phyloP scores from a whole-genome alignment of 1,140 invertebrate species.

The Sitophilus oryzae region DNA sequence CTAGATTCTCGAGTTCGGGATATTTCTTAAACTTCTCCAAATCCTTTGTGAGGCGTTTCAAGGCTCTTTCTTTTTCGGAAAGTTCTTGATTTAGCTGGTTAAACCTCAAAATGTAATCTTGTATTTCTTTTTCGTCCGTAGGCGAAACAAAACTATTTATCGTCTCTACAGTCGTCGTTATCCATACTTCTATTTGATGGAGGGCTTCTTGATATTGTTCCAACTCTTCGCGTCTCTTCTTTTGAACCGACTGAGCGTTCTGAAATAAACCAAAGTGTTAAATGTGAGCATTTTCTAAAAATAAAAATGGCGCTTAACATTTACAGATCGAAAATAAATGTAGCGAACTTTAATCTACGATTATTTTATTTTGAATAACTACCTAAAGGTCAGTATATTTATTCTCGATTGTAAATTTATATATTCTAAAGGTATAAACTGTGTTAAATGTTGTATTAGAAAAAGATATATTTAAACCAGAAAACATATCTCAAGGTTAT shows the following conservation, averaged over 20 bases:
- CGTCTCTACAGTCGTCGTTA: slow-evolving; percentile 42
- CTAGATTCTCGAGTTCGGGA: slow-evolving; percentile 46
- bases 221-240: slow-evolving; percentile 53
- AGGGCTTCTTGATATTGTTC: slow-evolving; percentile 55
- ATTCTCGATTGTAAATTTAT: no score
- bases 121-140: slow-evolving; percentile 43
- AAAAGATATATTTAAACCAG: no score
- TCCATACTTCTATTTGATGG: slow-evolving; percentile 58
- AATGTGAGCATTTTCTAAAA: slow-evolving; percentile 1
- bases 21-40: slow-evolving; percentile 49
- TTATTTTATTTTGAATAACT: no score
- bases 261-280: slow-evolving; percentile 32
- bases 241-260: slow-evolving; percentile 50
- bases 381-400: no score
- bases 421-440: no score
- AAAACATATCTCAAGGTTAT: no score
- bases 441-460: no score
- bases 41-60: slow-evolving; percentile 52
- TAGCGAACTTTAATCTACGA: no score
- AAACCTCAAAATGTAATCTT: slow-evolving; percentile 46
- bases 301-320: not conserved
- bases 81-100: slow-evolving; percentile 53
- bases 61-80: slow-evolving; percentile 50
- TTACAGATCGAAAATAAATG: no score
- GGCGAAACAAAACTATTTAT: slow-evolving; percentile 29